These are phyloP conservation scores for Lepus americanus DNA, from an alignment of 2,113 vertebrate species.

Conservation along the genomic window DNA sequence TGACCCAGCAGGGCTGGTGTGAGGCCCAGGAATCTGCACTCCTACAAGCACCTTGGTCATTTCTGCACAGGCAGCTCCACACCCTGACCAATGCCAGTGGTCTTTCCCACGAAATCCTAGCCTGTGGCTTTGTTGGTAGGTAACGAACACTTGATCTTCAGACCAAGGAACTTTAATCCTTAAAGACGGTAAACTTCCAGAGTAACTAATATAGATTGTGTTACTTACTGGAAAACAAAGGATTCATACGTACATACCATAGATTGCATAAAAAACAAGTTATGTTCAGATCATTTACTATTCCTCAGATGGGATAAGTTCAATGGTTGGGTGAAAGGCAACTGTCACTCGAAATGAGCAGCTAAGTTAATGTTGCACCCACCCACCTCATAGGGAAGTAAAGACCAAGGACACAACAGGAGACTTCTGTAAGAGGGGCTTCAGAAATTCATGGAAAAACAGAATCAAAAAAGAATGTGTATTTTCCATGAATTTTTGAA, in stretches of 20 bases:
- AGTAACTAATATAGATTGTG: constrained; percentile 72
- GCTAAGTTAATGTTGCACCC: not conserved
- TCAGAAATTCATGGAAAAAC: too few relatives aligned
- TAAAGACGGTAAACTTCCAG: constrained; percentile 59
- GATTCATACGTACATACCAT: not conserved
- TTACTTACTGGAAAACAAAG: constrained; percentile 69
- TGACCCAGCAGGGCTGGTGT: not conserved
- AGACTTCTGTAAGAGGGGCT: too few relatives aligned
- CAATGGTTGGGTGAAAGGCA: constrained; percentile 70
- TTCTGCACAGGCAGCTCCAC: not conserved
- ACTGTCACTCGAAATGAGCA: constrained; percentile 67
- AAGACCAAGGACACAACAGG: not conserved
- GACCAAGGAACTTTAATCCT: constrained; percentile 55
- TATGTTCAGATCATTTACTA: constrained; percentile 66
- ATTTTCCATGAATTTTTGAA: too few relatives aligned
- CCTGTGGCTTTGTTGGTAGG: not conserved
- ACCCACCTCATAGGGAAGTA: constrained; percentile 45
- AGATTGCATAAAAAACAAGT: constrained; percentile 69
- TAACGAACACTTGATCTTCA: not conserved
- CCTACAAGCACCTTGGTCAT: not conserved
- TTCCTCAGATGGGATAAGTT: constrained; percentile 72
- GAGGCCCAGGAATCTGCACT: not conserved
- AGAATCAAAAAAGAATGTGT: too few relatives aligned
- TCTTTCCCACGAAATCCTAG: not conserved
- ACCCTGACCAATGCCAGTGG: not conserved